These are phyloP conservation scores for Sycobia sp. DNA, from an alignment of 1,140 invertebrate species.

Conservation along the genomic window DNA sequence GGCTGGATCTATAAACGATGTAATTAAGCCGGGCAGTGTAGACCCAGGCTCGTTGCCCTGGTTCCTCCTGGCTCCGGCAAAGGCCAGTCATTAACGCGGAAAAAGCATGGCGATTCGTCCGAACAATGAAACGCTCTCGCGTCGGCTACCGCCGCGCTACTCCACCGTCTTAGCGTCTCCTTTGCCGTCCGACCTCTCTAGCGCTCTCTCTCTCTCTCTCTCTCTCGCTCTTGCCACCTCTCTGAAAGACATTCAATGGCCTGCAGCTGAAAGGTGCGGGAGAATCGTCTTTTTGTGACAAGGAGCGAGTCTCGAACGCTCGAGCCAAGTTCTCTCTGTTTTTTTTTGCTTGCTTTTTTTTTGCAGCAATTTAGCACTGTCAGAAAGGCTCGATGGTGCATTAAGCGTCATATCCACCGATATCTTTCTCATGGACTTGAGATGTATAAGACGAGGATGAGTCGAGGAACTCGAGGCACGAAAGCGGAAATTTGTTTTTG, in stretches of 20 bases:
- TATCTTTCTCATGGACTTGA: neutral
- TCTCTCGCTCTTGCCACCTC: no score
- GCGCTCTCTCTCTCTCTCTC: no score
- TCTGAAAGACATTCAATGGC: conserved; percentile 14
- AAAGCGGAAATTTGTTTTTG: neutral
- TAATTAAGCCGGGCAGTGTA: conserved; percentile 48
- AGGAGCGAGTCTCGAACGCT: neutral
- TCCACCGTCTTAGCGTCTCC: neutral
- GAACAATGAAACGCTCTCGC: conserved; percentile 47
- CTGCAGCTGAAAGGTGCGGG: conserved; percentile 38
- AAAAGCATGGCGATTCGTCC: conserved; percentile 44
- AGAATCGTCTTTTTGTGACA: conserved; percentile 36
- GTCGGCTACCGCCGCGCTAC: conserved; percentile 12
- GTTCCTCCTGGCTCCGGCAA: conserved; percentile 42
- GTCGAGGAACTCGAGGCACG: neutral
- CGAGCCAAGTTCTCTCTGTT: conserved; percentile 14
- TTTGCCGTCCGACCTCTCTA: neutral
- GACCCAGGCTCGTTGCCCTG: conserved; percentile 39
- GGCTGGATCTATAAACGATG: conserved; percentile 50
- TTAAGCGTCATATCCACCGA: conserved; percentile 10
- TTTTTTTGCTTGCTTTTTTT: no score
- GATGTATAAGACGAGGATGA: neutral
- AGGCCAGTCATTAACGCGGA: conserved; percentile 49
- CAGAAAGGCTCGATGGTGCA: neutral
- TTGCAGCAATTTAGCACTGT: conserved; percentile 26